Evolutionary conservation across 2,888 invertebrate genomes (phyloP).

Genomic region (Embidobia sp.): DNA sequence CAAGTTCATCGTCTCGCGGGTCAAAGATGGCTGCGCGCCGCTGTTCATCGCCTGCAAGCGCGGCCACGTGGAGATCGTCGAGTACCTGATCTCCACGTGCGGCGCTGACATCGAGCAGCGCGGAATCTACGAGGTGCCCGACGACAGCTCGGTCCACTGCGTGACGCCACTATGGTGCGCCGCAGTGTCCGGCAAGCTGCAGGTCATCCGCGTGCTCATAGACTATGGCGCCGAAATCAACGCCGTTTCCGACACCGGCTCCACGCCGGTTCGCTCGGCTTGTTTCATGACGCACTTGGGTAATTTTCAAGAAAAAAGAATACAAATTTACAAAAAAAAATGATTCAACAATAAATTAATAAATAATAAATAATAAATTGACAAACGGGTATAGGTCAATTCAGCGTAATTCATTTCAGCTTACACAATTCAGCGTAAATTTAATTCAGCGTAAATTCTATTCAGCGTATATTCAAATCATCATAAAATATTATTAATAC

Average conservation of each 20-base stretch:
- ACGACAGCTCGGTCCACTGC: conserved; percentile 90
- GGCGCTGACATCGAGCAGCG: conserved; percentile 92
- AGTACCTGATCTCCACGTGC: conserved; percentile 92
- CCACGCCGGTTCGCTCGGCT: conserved; percentile 94
- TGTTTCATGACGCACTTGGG: conserved; percentile 95
- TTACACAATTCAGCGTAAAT: no score
- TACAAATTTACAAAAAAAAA: no score
- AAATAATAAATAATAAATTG: no score
- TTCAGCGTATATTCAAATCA: no score
- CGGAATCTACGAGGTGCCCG: conserved; percentile 92
- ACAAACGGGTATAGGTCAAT: no score
- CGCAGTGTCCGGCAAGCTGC: conserved; percentile 91
- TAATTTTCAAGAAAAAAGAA: no score
- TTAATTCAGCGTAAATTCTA: no score
- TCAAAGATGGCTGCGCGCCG: conserved; percentile 90
- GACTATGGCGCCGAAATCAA: conserved; percentile 92
- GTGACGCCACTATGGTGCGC: conserved; percentile 97
- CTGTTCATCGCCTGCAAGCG: conserved; percentile 90
- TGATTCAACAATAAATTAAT: no score
- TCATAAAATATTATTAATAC: no score
- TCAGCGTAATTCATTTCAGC: no score
- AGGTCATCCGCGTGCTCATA: conserved; percentile 89
- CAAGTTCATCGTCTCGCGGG: conserved; percentile 86
- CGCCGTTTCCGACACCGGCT: conserved; percentile 93
- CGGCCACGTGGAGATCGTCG: conserved; percentile 91